Evolutionary conservation across 2,888 invertebrate genomes (phyloP), one percentile per base, ranked within the genome.

Genomic region (Dasypolia templi): DNA sequence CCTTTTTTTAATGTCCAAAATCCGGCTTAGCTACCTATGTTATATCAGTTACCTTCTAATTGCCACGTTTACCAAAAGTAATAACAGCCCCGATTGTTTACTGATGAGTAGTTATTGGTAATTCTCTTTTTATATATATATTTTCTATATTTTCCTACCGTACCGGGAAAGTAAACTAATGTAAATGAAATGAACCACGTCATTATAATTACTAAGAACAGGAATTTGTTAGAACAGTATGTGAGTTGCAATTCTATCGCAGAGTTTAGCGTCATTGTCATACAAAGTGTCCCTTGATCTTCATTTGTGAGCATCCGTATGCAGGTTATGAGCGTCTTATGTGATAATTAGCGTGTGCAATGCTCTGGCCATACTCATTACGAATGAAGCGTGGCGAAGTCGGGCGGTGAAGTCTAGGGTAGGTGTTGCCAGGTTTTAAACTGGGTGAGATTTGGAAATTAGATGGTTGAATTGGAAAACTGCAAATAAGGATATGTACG

Each of bases 381-480:
- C 42, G 61, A 66, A 75, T 78, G 64, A 58, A 70, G 58, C 74
- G 56, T 75, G 66, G 71, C 70, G 39, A 81, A 77, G 59, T 77
- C 59, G 35, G 26, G 7, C 17, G 26, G 46, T 32, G 29, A 0
- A 51, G 49, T n/a, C 32, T 42, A 42, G 9, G 14, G 9, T 29
- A 29, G 35, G 3, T 26, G 75, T 79, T 82, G 72, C 29, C 39
- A 44, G 26, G 9, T 32, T n/a, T 14, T 0, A 14, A 51, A 32
- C 2, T 32, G 4, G 32, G 9, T 29, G 9, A 7, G 29, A 29
- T 32, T 56, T 19, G 35, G 22, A 35, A 59, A 35, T 59, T 35
- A 0, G 11, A 22, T 56, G 32, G 11, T n/a, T n/a, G n/a, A n/a
- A 32, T 44, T 44, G 17, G 44, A 44, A 19, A 44, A 19, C 19